Base-by-base conservation (phyloP, 2,888 invertebrate genomes). In the Callyntrura sp. region DNA sequence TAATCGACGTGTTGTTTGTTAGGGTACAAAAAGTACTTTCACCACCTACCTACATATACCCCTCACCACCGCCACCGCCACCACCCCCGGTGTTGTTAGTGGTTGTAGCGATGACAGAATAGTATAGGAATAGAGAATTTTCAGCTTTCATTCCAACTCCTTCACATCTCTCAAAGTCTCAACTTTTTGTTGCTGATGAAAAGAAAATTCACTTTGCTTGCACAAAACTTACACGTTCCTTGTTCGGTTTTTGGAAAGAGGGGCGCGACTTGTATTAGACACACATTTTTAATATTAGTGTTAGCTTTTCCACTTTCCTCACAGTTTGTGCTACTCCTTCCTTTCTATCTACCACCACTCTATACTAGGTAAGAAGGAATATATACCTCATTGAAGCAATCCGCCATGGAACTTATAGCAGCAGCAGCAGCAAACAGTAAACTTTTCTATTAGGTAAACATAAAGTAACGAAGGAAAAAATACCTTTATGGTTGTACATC, bases 41-140 rank as follows among this genome's bases (percentile, higher is more conserved):
- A 35, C 35, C 2, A 35, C 35, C 35, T 17, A n/a, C 57, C 3
- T 57, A 14, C 17, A n/a, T 23, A 1, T 9, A 62, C 6, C 60
- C n/a, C n/a, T n/a, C 9, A 23, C 60, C 2, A 12, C 20, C 20
- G 28, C 62, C 3, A 25, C 11, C 62, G 28, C 28, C 62, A 11
- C 76, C 14, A 51, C 23, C 51, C 51, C 25, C 51, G 76, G 23
- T 68, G 51, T 23, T 76, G 48, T 23, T 51, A 51, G 51, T 28
- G 68, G 35, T 76, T 48, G 51, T 12, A 17, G 76, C 70, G 84
- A 35, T 68, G 68, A 68, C 68, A 68, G 68, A 43, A 84, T 70
- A 35, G 35, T 35, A 84, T 70, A 84, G 73, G 84, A 84, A 84
- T 84, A 70, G 55, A 73, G 43, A 85, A 76, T 76, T 85, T 81